A percentile compares a stretch with the other conserved stretches of the same genome.
These are phyloP conservation scores for Rana temporaria DNA, from an alignment of 2,113 vertebrate species.

Conservation along the genomic window DNA sequence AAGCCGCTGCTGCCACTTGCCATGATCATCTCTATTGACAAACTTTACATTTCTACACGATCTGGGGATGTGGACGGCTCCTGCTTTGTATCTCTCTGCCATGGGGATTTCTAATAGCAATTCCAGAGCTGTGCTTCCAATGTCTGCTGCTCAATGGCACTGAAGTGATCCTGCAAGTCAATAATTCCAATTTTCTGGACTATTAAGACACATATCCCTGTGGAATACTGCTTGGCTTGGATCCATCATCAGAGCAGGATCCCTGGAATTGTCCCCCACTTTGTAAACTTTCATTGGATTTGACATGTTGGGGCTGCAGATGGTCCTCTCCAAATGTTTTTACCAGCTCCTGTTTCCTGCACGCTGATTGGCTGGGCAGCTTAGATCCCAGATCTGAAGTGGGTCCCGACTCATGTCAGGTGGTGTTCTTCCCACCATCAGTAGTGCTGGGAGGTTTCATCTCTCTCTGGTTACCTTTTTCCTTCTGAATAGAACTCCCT, in stretches of 20 bases:
- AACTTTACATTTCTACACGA: conserved; percentile 22
- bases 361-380: conserved; percentile 31
- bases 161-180: not conserved
- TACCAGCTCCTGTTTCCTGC: conserved; percentile 11
- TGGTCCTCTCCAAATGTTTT: conserved; percentile 40
- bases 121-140: not conserved
- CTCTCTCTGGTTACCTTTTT: not conserved
- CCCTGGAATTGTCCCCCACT: conserved; percentile 8
- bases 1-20: conserved; percentile 9
- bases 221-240: conserved; percentile 29
- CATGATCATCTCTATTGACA: not conserved
- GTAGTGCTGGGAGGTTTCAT: conserved; percentile 11
- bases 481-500: not conserved
- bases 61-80: not conserved
- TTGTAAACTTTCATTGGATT: conserved; percentile 48
- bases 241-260: conserved; percentile 11
- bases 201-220: not conserved
- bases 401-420: not conserved
- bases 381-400: conserved; percentile 28
- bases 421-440: conserved; percentile 25
- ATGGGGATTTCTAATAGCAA: not conserved
- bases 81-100: not conserved
- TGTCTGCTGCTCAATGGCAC: not conserved
- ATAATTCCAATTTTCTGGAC: conserved; percentile 19
- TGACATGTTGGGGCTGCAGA: conserved; percentile 29